phyloP scores from a whole-genome alignment of 2,888 invertebrate genomes.

The Cosmopolites sordidus region DNA sequence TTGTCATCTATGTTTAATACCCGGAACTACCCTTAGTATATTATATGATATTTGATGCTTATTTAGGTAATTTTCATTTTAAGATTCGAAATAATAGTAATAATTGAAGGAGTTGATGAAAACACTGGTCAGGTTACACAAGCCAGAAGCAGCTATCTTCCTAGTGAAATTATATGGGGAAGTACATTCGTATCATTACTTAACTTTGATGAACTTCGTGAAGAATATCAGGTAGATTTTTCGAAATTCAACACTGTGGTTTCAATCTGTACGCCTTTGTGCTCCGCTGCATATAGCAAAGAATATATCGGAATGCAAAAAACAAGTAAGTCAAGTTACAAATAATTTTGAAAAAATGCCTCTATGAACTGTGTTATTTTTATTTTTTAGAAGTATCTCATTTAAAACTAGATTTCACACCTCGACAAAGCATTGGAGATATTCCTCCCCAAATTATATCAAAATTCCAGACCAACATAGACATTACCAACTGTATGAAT shows the following conservation, averaged over 20 bases:
- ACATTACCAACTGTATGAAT: background rate
- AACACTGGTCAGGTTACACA: slow-evolving; percentile 31
- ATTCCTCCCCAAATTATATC: slow-evolving; percentile 7
- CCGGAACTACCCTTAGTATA: too few species aligned
- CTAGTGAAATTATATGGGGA: slow-evolving; percentile 31
- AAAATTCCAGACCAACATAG: background rate
- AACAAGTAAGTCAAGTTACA: slow-evolving; percentile 6
- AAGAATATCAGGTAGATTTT: slow-evolving; percentile 29
- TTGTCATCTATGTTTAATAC: too few species aligned
- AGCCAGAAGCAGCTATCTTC: slow-evolving; percentile 29
- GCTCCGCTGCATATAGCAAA: slow-evolving; percentile 27
- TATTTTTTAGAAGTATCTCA: slow-evolving; percentile 9
- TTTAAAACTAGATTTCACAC: slow-evolving; percentile 17
- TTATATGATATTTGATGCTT: too few species aligned
- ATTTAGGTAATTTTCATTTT: slow-evolving; percentile 11
- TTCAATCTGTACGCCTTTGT: slow-evolving; percentile 27
- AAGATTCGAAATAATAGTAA: slow-evolving; percentile 30
- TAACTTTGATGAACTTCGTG: slow-evolving; percentile 19
- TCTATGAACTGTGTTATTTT: too few species aligned
- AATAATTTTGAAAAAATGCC: too few species aligned
- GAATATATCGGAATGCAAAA: slow-evolving; percentile 17
- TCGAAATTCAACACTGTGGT: slow-evolving; percentile 27
- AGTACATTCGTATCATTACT: slow-evolving; percentile 25
- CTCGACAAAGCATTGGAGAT: slow-evolving; percentile 23
- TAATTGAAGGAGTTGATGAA: slow-evolving; percentile 30